phyloP scores from a whole-genome alignment of 1,140 invertebrate genomes.

The Manduca sexta region DNA sequence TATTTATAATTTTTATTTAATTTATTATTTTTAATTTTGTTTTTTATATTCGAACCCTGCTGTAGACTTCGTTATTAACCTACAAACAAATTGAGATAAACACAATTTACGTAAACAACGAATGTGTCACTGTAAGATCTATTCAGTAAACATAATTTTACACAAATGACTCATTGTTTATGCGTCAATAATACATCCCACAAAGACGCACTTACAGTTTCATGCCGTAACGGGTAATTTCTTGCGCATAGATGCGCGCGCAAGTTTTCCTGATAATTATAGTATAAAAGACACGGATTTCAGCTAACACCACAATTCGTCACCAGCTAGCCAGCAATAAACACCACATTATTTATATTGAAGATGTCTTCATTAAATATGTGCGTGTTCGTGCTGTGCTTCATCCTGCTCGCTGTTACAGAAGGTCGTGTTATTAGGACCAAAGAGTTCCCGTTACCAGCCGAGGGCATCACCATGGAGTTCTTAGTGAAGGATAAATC shows the following conservation, averaged over 20 bases:
- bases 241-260: too few relatives aligned
- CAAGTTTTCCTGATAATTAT: too few relatives aligned
- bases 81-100: too few relatives aligned
- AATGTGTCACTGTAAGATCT: background rate
- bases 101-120: background rate
- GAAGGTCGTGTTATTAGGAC: constrained; percentile 8
- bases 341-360: constrained; percentile 14
- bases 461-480: constrained; percentile 14
- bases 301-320: background rate
- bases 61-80: too few relatives aligned
- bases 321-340: background rate
- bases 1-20: too few relatives aligned
- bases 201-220: too few relatives aligned
- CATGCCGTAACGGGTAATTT: background rate
- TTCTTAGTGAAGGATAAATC: constrained; percentile 9
- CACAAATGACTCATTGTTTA: background rate
- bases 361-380: constrained; percentile 16
- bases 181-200: too few relatives aligned
- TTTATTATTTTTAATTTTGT: too few relatives aligned
- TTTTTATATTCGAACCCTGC: too few relatives aligned
- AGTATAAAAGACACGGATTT: constrained; percentile 1
- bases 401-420: constrained; percentile 5
- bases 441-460: constrained; percentile 5
- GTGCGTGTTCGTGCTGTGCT: constrained; percentile 10
- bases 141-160: background rate